A percentile compares a stretch with the other conserved stretches of the same genome.
Evolutionary conservation across 2,888 invertebrate genomes (phyloP).

Genomic region (Apomyelois bistriatella): DNA sequence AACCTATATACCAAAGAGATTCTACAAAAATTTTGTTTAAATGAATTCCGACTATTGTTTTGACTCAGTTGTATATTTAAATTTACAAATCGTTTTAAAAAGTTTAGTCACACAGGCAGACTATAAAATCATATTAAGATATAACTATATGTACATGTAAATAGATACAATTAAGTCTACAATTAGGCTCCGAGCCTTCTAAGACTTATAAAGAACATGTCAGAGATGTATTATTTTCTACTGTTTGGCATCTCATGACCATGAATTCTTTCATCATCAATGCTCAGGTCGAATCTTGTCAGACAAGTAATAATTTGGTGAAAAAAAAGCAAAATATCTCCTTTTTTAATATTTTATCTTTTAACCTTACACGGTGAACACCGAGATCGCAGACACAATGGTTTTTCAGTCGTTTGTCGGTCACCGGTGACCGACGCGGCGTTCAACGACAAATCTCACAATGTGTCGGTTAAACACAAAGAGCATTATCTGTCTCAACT

Average conservation of each 20-base stretch:
- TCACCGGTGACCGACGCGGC: no score
- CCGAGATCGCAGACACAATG: no score
- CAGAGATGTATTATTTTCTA: conserved; percentile 28
- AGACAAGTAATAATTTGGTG: not conserved
- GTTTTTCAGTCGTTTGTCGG: no score
- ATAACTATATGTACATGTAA: conserved; percentile 24
- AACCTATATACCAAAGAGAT: conserved; percentile 34
- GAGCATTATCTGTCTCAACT: no score
- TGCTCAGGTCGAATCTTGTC: conserved; percentile 9
- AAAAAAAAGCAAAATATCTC: not conserved
- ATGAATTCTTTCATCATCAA: conserved; percentile 30
- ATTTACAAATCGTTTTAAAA: conserved; percentile 25
- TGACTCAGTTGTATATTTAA: conserved; percentile 20
- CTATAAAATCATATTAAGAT: conserved; percentile 25
- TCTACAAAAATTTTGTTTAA: conserved; percentile 25
- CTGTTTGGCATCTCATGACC: conserved; percentile 30
- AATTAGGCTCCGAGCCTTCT: conserved; percentile 33
- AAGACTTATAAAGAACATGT: conserved; percentile 26
- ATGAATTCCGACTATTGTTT: conserved; percentile 9
- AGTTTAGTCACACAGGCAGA: conserved; percentile 26
- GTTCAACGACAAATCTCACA: no score
- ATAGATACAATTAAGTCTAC: conserved; percentile 33
- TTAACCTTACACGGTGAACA: no score
- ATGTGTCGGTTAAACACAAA: no score
- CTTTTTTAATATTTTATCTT: no score